Conservation (phyloP, 2,888 invertebrate genomes). For the Andrena bicolor region DNA sequence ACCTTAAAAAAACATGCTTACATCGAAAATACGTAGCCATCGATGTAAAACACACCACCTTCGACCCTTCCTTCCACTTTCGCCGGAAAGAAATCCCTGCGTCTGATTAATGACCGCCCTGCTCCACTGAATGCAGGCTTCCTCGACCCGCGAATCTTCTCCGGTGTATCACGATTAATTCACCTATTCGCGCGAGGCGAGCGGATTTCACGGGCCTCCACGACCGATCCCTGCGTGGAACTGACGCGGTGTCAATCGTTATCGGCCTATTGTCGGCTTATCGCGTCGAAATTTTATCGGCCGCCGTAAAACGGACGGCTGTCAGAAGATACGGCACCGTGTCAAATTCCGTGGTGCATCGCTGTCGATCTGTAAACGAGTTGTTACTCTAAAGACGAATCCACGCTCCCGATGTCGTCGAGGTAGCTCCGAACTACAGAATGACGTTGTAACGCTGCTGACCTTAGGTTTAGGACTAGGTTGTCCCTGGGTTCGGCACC, state of each 20-base stretch:
- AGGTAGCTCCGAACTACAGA: too few species aligned
- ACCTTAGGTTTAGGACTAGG: too few species aligned
- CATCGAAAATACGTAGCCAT: too few species aligned
- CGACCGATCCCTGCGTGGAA: neutral
- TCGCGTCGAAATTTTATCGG: constrained; percentile 38
- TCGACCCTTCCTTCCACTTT: neutral
- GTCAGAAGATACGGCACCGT: neutral
- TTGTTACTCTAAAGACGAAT: neutral
- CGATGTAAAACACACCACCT: too few species aligned
- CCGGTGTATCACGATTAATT: neutral
- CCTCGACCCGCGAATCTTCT: neutral
- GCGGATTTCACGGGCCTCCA: neutral
- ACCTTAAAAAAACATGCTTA: too few species aligned
- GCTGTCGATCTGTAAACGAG: neutral
- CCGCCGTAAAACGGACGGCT: constrained; percentile 4
- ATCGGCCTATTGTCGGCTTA: constrained; percentile 22
- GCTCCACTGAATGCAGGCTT: neutral
- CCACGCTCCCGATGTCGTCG: neutral
- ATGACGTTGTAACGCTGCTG: too few species aligned
- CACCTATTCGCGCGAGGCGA: neutral
- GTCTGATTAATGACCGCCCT: neutral
- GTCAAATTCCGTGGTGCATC: constrained; percentile 10
- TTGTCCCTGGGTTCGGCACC: too few species aligned
- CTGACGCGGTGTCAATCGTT: constrained; percentile 23
- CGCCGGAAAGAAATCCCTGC: neutral